These are phyloP conservation scores for Emydura subglobosa DNA, from an alignment of 2,113 vertebrate species.

Conservation along the genomic window DNA sequence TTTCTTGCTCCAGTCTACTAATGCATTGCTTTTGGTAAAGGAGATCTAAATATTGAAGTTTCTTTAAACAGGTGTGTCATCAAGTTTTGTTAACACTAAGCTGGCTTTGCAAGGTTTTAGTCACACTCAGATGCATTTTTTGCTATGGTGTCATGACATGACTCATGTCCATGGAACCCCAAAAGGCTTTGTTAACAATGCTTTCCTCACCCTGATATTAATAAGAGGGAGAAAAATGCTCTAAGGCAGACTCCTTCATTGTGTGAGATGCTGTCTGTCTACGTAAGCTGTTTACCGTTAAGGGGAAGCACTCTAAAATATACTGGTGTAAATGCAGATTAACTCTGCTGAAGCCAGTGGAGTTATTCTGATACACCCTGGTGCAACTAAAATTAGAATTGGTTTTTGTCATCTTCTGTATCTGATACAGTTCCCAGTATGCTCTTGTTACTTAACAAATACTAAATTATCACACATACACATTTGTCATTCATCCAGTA, in stretches of 20 bases:
- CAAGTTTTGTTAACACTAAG: conserved; percentile 19
- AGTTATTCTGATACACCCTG: neutral
- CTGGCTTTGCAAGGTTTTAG: conserved; percentile 31
- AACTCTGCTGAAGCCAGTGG: neutral
- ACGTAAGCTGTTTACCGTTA: neutral
- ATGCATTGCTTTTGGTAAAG: conserved; percentile 5
- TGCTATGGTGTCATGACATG: neutral
- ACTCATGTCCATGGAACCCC: neutral
- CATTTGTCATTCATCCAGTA: neutral
- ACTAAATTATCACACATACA: neutral
- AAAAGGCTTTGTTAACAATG: neutral
- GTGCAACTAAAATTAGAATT: neutral
- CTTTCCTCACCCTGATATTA: neutral
- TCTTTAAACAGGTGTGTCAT: neutral
- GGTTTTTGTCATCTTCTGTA: neutral
- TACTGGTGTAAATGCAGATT: neutral
- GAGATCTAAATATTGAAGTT: neutral
- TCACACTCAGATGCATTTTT: conserved; percentile 4
- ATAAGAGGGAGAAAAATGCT: neutral
- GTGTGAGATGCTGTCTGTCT: neutral
- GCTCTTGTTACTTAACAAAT: neutral
- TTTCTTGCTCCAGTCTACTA: neutral
- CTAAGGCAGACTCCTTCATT: neutral
- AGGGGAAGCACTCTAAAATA: neutral
- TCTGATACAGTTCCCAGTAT: neutral